Conservation (phyloP, 2,797 vertebrate genomes). For the Diceros bicornis region DNA sequence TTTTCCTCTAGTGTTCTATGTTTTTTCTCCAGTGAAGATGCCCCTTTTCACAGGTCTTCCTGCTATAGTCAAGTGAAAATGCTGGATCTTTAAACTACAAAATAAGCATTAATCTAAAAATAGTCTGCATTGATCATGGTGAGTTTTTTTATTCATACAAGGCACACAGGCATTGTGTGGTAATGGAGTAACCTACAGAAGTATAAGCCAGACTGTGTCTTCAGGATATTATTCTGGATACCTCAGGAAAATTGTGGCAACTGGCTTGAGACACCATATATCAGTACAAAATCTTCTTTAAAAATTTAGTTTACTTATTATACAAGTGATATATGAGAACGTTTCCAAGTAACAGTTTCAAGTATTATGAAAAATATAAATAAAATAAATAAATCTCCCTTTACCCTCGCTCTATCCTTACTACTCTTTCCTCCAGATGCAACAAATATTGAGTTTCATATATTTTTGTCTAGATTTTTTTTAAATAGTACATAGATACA, state of each 20-base stretch:
- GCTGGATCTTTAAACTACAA: not conserved
- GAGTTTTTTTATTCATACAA: not conserved
- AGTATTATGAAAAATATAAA: not conserved
- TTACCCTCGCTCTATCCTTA: not conserved
- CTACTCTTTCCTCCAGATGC: not conserved
- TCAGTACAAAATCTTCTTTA: not conserved
- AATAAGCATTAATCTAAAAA: not conserved
- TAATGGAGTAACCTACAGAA: not conserved
- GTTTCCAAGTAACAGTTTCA: not conserved
- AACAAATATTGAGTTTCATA: not conserved
- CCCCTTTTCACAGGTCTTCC: not conserved
- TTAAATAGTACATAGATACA: not conserved
- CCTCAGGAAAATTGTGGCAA: not conserved
- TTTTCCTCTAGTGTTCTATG: not conserved
- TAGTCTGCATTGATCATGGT: not conserved
- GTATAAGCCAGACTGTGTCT: not conserved
- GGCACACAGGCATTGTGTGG: not conserved
- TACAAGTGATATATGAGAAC: not conserved
- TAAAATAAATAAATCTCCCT: not conserved
- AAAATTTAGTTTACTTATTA: not conserved
- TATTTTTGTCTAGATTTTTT: not conserved
- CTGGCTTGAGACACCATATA: not conserved
- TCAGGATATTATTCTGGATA: not conserved
- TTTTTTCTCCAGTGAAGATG: not conserved
- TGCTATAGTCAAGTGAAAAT: not conserved